Conservation (phyloP, 2,888 invertebrate genomes). For the Labia minor region DNA sequence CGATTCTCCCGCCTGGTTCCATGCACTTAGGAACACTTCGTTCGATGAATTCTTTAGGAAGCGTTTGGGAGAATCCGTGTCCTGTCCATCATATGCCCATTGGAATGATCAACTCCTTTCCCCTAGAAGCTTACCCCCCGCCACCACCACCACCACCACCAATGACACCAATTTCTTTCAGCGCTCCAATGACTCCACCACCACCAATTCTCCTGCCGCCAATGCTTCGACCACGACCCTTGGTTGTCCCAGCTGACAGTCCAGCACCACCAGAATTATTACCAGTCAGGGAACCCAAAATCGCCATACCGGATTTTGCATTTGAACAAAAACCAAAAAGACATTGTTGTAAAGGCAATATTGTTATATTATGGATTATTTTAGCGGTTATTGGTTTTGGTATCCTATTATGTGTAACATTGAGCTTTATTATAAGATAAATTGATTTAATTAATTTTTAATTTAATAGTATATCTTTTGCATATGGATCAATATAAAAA, state of each 20-base stretch:
- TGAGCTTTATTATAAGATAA: conserved; percentile 23
- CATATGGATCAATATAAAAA: too few species aligned
- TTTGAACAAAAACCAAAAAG: conserved; percentile 14
- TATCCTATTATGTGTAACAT: conserved; percentile 29
- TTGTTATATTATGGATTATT: conserved; percentile 31
- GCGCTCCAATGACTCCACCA: conserved; percentile 22
- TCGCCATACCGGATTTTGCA: conserved; percentile 22
- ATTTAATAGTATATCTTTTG: too few species aligned
- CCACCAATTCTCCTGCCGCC: conserved; percentile 26
- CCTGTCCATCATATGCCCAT: conserved; percentile 25
- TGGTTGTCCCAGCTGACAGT: conserved; percentile 24
- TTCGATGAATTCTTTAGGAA: conserved; percentile 24
- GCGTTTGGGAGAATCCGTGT: conserved; percentile 28
- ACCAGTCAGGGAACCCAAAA: conserved; percentile 26
- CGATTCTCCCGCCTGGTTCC: conserved; percentile 13
- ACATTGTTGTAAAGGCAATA: conserved; percentile 29
- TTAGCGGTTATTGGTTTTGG: conserved; percentile 30
- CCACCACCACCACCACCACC: conserved; percentile 13
- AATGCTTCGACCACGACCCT: conserved; percentile 26
- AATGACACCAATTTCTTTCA: not conserved
- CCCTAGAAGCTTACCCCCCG: conserved; percentile 19
- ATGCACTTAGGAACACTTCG: conserved; percentile 24
- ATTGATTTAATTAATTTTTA: too few species aligned
- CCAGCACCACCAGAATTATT: conserved; percentile 26
- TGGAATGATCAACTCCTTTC: too few species aligned